Base-by-base conservation (phyloP, 2,888 invertebrate genomes). In the Selenia dentaria region DNA sequence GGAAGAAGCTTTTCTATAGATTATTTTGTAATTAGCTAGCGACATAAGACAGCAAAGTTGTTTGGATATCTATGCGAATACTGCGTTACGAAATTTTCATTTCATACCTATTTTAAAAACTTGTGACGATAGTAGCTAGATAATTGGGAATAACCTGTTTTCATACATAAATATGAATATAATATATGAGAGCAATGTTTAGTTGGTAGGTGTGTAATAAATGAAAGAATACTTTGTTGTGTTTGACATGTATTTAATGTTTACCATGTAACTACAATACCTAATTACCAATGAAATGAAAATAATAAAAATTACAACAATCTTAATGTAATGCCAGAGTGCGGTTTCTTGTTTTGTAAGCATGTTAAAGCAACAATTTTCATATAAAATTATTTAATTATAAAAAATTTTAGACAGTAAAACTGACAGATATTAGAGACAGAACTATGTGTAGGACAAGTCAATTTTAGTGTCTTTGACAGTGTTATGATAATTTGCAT, bases 191-290 rank as follows among this genome's bases (percentile, higher is more conserved):
- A n/a, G n/a, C n/a, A n/a, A 22, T 52, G 54, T 47, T 45, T 56
- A 29, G 22, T 25, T 28, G 27, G 39, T 32, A 48, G 63, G 66
- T 76, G 76, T 73, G 81, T 85, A 71, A 74, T 59, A 89, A 89
- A 89, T 89, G 86, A 89, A 89, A 89, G 87, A 89, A 73, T 79
- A 78, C 70, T 72, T 81, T 81, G 81, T 81, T 77, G 86, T 88
- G 87, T 87, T 85, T 56, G 85, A 85, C 88, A 89, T 88, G 89
- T 88, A 87, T 87, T 89, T 89, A 89, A 88, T 87, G 87, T 89
- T 83, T 70, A 84, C 72, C 71, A 83, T 86, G 88, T 85, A 81
- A 79, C 87, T 88, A 88, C 86, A 83, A 77, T 62, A 80, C 81
- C 83, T 86, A 87, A 58, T 72, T 76, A 75, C 70, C 79, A 83